Conservation (phyloP, 1,140 invertebrate species). For the Brachionus rubens region DNA sequence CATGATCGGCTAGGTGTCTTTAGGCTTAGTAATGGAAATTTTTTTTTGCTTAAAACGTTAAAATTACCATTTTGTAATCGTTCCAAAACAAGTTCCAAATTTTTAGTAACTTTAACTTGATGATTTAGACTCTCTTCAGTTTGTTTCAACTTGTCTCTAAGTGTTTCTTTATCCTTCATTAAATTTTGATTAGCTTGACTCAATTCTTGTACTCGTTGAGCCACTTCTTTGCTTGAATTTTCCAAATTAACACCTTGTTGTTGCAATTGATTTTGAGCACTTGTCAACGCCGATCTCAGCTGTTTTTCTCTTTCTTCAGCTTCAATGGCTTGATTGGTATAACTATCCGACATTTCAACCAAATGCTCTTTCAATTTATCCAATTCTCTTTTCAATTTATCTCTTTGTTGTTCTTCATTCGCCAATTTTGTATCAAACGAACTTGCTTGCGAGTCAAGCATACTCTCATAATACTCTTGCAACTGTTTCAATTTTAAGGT, state of each 20-base stretch:
- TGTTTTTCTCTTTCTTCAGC: constrained; percentile 45
- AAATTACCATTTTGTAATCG: constrained; percentile 40
- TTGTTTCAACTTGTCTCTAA: constrained; percentile 32
- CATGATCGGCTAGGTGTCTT: no score
- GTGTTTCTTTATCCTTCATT: not conserved
- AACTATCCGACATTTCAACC: constrained; percentile 36
- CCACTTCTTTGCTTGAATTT: constrained; percentile 4
- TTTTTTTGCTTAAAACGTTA: not conserved
- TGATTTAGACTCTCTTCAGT: constrained; percentile 36
- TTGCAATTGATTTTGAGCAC: constrained; percentile 9
- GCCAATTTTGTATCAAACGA: not conserved
- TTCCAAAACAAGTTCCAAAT: constrained; percentile 45
- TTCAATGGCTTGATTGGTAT: constrained; percentile 30
- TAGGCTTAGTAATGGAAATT: not conserved
- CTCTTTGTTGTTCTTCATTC: not conserved
- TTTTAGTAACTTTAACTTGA: constrained; percentile 42
- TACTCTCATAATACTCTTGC: constrained; percentile 14
- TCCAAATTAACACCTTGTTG: constrained; percentile 34
- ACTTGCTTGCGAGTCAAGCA: not conserved
- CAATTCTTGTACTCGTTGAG: not conserved
- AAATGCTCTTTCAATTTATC: constrained; percentile 20
- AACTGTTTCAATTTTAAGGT: not conserved
- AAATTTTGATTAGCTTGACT: constrained; percentile 12
- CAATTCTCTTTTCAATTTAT: constrained; percentile 30
- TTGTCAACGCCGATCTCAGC: not conserved